Conservation (phyloP, 1,140 invertebrate genomes). For the Palaemon carinicauda region DNA sequence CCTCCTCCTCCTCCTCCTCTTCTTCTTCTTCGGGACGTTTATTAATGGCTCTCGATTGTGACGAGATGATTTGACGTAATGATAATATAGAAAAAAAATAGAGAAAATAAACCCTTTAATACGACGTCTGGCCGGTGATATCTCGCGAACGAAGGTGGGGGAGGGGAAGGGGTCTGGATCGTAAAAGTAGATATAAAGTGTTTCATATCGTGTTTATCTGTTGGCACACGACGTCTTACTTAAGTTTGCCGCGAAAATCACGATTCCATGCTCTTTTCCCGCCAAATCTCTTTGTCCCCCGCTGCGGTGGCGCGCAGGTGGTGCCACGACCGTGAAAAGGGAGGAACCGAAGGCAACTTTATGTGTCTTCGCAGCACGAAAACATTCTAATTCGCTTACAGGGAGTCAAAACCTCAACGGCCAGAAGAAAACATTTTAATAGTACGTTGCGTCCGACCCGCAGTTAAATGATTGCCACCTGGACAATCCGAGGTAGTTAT, state of each 20-base stretch:
- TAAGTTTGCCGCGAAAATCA: slow-evolving; percentile 50
- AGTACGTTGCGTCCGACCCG: too few relatives aligned
- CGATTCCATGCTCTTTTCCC: slow-evolving; percentile 49
- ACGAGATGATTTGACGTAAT: not conserved
- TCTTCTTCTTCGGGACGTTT: not conserved
- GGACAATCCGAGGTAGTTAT: too few relatives aligned
- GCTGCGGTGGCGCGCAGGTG: slow-evolving; percentile 30
- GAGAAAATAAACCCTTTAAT: not conserved
- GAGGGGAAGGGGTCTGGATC: too few relatives aligned
- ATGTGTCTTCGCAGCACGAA: slow-evolving; percentile 33
- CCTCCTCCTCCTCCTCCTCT: too few relatives aligned
- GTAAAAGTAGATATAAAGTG: not conserved
- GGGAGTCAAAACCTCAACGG: slow-evolving; percentile 17
- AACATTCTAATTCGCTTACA: slow-evolving; percentile 42
- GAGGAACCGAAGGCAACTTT: slow-evolving; percentile 16
- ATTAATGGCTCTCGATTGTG: not conserved
- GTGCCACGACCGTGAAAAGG: slow-evolving; percentile 44
- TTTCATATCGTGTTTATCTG: not conserved
- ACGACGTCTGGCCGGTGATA: too few relatives aligned
- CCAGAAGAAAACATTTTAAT: not conserved
- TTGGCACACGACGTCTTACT: slow-evolving; percentile 32
- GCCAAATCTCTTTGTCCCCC: slow-evolving; percentile 47
- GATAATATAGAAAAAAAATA: not conserved
- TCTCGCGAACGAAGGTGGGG: not conserved
- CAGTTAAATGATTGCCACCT: too few relatives aligned